A percentile compares a stretch with the other conserved stretches of the same genome.
phyloP scores from a whole-genome alignment of 2,888 invertebrate species.

The Neocrepidodera transversa region DNA sequence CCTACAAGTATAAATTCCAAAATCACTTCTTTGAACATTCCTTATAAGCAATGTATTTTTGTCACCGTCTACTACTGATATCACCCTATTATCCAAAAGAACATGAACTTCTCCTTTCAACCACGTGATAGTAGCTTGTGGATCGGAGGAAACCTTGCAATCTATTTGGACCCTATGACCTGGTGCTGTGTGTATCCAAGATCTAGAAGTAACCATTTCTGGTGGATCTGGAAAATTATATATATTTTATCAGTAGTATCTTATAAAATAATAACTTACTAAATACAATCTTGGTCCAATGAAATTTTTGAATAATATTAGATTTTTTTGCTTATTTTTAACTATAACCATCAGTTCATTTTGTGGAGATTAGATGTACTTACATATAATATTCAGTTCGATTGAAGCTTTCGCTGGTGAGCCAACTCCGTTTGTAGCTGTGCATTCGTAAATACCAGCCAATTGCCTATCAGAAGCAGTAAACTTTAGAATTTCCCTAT shows the following conservation, averaged over 20 bases:
- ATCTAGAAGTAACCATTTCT: constrained; percentile 69
- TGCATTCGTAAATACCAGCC: constrained; percentile 77
- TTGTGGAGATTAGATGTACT: no score
- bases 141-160: constrained; percentile 74
- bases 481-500: constrained; percentile 69
- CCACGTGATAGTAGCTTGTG: constrained; percentile 73
- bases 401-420: constrained; percentile 73
- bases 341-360: background rate
- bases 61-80: constrained; percentile 61
- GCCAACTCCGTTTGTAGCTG: constrained; percentile 78
- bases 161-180: constrained; percentile 74
- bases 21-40: constrained; percentile 71
- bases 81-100: constrained; percentile 59
- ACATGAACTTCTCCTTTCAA: constrained; percentile 69
- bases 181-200: constrained; percentile 78
- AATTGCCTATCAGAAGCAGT: constrained; percentile 70
- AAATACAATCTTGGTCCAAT: no score
- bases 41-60: constrained; percentile 72
- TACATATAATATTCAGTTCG: constrained; percentile 75
- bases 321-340: no score
- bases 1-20: constrained; percentile 80
- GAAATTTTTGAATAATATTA: no score
- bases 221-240: constrained; percentile 70
- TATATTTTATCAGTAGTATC: background rate
- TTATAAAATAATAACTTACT: background rate